These are phyloP conservation scores for Brachionus asplanchnoidis DNA, from an alignment of 1,140 invertebrate genomes.

Conservation along the genomic window DNA sequence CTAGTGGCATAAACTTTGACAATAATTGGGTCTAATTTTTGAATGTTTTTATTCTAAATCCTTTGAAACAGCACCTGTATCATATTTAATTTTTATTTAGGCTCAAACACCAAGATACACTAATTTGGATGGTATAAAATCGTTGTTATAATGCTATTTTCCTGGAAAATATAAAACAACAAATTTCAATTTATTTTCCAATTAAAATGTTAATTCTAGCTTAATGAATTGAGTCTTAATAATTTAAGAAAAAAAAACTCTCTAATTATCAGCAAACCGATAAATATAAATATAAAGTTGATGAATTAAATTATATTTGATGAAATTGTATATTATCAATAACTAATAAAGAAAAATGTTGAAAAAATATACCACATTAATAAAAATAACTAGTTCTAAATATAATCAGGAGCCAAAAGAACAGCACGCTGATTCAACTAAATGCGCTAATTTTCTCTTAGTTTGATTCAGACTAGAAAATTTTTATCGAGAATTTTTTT, in stretches of 20 bases:
- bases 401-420: not conserved
- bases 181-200: not conserved
- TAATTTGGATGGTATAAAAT: no score
- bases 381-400: not conserved
- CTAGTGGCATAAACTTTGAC: not conserved
- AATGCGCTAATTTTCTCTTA: not conserved
- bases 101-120: not conserved
- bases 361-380: not conserved
- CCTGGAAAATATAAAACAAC: not conserved
- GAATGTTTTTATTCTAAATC: not conserved
- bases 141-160: not conserved
- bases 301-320: not conserved
- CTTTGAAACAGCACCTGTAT: no score
- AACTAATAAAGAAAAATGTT: not conserved
- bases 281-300: not conserved
- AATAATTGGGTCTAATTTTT: not conserved
- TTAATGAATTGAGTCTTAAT: not conserved
- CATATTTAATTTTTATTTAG: no score
- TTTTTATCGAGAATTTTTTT: no score
- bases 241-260: not conserved
- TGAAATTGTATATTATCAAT: not conserved
- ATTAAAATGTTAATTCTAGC: not conserved
- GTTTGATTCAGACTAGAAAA: not conserved
- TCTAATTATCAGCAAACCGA: not conserved
- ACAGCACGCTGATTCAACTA: not conserved